Base-by-base conservation (phyloP, 2,113 vertebrate species). In the Sylvietta virens region DNA sequence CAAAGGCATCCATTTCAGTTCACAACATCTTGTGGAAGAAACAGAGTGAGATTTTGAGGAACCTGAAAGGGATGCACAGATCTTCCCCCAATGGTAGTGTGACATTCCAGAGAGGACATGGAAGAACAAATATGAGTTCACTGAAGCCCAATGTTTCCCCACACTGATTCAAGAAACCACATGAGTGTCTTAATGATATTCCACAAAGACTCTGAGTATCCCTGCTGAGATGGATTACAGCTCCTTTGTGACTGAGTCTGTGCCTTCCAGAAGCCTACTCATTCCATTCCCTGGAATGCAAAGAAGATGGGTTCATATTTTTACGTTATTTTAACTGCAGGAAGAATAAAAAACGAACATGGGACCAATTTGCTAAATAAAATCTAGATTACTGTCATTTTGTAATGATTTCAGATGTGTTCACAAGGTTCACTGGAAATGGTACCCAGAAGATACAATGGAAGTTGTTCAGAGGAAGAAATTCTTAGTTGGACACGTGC, bases 201-300 rank as follows among this genome's bases (percentile, higher is more conserved):
- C 71, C 57, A 10, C 62, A 81, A 54, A 44, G 81, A 81, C 3
- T 35, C 40, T 3, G 31, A 81, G 70, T 56, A 23, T 81, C 91
- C 86, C 94, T 83, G 14, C 74, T 69, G 88, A 73, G 80, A 62
- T 57, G 81, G 81, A 35, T 61, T 70, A 74, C 88, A 82, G 89
- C 78, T 95, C 61, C 84, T 84, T 42, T 80, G 74, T 65, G 74
- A 91, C 88, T 94, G 85, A 78, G 71, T 80, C 90, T 92, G 3
- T 90, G 93, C 85, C 90, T 92, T 93, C 82, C 95, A 71, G 94
- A 95, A 96, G 88, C 94, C 94, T 88, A 81, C 76, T 90, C 82
- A 76, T 88, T 87, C 87, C 88, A 83, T 80, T 62, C 82, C 67
- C 93, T 86, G 85, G 92, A 95, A 96, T 53, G 92, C 90, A 96